A percentile compares a stretch with the other conserved stretches of the same genome.
Conservation (phyloP, 2,888 invertebrate species). For the Griposia aprilina region DNA sequence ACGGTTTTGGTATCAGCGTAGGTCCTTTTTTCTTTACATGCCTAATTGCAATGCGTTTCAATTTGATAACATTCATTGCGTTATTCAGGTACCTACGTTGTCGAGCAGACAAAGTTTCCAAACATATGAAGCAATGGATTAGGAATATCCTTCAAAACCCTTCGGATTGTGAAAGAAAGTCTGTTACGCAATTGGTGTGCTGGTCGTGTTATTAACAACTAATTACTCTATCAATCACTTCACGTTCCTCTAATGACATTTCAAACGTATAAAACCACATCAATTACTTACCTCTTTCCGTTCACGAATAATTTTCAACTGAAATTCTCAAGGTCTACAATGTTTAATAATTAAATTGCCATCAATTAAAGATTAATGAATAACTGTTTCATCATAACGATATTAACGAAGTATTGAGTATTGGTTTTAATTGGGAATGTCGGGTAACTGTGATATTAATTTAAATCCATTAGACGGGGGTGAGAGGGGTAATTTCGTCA, state of each 20-base stretch:
- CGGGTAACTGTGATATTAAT: conserved; percentile 24
- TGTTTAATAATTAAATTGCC: conserved; percentile 47
- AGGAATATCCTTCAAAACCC: background rate
- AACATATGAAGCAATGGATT: background rate
- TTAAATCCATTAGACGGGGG: conserved; percentile 1
- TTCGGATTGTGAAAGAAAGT: background rate
- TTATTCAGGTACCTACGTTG: background rate
- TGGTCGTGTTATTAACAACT: background rate
- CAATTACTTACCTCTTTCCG: conserved; percentile 17
- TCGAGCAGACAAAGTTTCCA: too few species aligned
- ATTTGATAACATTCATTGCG: background rate
- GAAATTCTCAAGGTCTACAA: conserved; percentile 22
- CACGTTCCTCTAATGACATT: conserved; percentile 14
- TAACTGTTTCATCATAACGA: conserved; percentile 33
- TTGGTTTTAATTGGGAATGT: conserved; percentile 12
- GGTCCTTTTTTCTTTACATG: too few species aligned
- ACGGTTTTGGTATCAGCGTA: too few species aligned
- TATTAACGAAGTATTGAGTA: conserved; percentile 20
- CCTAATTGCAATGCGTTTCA: background rate
- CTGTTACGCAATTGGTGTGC: too few species aligned
- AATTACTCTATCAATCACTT: conserved; percentile 22
- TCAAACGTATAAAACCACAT: conserved; percentile 8
- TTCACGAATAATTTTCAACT: conserved; percentile 29
- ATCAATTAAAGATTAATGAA: conserved; percentile 54
- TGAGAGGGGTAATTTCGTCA: background rate